Evolutionary conservation across 2,113 vertebrate species (phyloP).

Genomic region (Ornithorhynchus anatinus): DNA sequence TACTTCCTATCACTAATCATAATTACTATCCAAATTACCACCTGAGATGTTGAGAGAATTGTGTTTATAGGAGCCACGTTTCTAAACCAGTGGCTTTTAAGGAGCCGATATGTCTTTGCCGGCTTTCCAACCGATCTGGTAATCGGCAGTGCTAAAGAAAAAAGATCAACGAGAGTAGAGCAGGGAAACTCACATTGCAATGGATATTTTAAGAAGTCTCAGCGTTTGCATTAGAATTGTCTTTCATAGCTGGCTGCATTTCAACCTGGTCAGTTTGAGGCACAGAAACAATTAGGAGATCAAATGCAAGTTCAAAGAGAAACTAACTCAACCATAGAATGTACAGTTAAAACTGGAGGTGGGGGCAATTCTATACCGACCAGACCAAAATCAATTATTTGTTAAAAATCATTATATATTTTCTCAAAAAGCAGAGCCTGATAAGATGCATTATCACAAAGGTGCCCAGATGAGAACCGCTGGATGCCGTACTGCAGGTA

Average conservation of each 20-base stretch:
- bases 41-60: background rate
- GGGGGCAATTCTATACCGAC: too few species aligned
- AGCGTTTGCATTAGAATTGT: background rate
- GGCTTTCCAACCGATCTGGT: conserved; percentile 1
- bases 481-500: too few species aligned
- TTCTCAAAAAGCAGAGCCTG: too few species aligned
- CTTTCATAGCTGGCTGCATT: background rate
- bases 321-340: too few species aligned
- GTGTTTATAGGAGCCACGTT: conserved; percentile 7
- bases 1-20: conserved; percentile 26
- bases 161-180: background rate
- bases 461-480: too few species aligned
- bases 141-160: background rate
- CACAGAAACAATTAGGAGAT: background rate
- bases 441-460: too few species aligned
- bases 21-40: conserved; percentile 7
- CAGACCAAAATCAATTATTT: too few species aligned
- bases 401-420: too few species aligned
- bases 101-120: background rate
- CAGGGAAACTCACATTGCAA: fast-evolving
- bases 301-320: too few species aligned
- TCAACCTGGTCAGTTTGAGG: background rate
- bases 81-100: conserved; percentile 16
- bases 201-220: background rate
- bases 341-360: too few species aligned